These are phyloP conservation scores for Peromyscus aztecus DNA, from an alignment of 2,797 vertebrate genomes.

Conservation along the genomic window DNA sequence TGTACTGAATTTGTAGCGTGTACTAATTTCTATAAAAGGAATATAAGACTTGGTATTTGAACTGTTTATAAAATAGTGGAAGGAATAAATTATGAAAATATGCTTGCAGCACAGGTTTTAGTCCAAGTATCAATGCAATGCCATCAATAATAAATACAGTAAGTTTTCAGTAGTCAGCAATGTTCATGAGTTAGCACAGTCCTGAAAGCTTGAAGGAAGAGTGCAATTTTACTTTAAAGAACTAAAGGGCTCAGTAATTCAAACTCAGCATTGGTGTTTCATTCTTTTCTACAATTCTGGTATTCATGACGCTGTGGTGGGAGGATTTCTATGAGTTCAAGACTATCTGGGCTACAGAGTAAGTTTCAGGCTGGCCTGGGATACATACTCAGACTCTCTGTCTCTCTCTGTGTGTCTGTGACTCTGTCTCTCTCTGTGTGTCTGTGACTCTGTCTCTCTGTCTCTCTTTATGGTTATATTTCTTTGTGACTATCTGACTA, in stretches of 20 bases:
- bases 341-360: background rate
- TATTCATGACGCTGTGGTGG: background rate
- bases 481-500: too few relatives aligned
- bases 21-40: background rate
- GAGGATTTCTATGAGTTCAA: background rate
- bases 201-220: background rate
- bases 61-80: background rate
- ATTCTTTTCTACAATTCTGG: background rate
- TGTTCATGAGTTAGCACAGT: background rate
- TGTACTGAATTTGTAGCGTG: background rate
- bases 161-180: background rate
- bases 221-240: background rate
- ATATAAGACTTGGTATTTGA: background rate
- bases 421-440: too few relatives aligned
- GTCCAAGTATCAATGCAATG: background rate
- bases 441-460: too few relatives aligned
- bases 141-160: background rate
- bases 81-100: slow-evolving; percentile 7
- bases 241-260: background rate
- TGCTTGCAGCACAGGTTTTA: background rate
- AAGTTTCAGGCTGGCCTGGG: background rate
- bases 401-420: too few relatives aligned
- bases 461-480: too few relatives aligned
- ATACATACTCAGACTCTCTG: background rate
- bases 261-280: background rate